Base-by-base conservation (phyloP, 2,888 invertebrate species). In the Oeneis ivallda region DNA sequence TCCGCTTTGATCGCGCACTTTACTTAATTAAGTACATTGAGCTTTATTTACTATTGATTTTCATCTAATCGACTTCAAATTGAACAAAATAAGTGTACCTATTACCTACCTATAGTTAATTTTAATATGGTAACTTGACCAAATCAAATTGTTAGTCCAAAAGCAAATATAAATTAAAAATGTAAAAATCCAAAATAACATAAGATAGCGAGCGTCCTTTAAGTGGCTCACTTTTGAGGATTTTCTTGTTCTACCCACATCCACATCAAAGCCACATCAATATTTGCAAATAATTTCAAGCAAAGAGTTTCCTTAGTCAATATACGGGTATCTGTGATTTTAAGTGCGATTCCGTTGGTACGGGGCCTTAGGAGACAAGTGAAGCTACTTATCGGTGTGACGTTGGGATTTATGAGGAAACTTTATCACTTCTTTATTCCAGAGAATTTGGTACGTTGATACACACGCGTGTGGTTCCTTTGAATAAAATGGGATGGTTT, bases 381-480 rank as follows among this genome's bases (percentile, higher is more conserved):
- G 50, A 50, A 49, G 47, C 56, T 65, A 62, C 56, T 62, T 65
- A 62, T 62, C 56, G 62, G 34, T 34, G 37, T 61, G 43, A 32
- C 50, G 39, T n/a, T 49, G 34, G 54, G 43, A 65, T 65, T 65
- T 65, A 65, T 61, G 61, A 19, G 34, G 10, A 11, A 61, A 65
- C 56, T 61, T 65, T 65, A 60, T 60, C 60, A 49, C 60, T 60
- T 50, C 60, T 49, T 34, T 17, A 47, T 60, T 50, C 60, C 49
- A 19, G 19, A 34, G 60, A 49, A 56, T 60, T 60, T 4, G 26
- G 5, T 26, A 47, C 37, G 49, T 47, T 60, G 60, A 47, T 47
- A 47, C 15, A 50, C 34, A 50, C 34, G 15, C 34, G 15, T 34
- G 45, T 15, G 17, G 39, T 58, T 58, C 17, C 45, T 32, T 34